These are phyloP conservation scores for Distichodus sexfasciatus DNA, from an alignment of 2,797 vertebrate genomes.

Conservation along the genomic window DNA sequence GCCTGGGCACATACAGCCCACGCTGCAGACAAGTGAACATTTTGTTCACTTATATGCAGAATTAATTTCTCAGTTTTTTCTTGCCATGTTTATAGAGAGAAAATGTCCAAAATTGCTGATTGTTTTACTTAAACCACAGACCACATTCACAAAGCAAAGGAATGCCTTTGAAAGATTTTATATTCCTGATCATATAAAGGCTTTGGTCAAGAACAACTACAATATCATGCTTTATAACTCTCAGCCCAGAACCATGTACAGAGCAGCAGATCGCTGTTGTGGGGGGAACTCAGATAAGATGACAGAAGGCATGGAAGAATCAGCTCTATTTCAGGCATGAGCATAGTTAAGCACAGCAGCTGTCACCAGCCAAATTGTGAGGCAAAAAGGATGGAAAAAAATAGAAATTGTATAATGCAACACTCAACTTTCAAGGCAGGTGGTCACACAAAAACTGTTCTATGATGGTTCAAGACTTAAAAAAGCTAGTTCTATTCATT, in stretches of 20 bases:
- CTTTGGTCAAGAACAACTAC: background rate
- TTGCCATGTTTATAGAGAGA: too few species aligned
- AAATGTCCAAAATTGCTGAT: too few species aligned
- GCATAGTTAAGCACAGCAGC: conserved; percentile 70
- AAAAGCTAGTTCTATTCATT: too few species aligned
- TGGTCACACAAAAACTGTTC: too few species aligned
- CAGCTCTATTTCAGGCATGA: conserved; percentile 71
- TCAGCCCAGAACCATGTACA: background rate
- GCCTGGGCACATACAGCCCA: background rate
- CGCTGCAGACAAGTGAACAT: conserved; percentile 3
- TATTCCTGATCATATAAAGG: background rate
- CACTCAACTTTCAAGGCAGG: too few species aligned
- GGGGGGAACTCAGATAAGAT: conserved; percentile 66
- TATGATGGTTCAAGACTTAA: too few species aligned
- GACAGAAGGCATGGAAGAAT: conserved; percentile 61
- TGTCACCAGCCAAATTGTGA: conserved; percentile 52
- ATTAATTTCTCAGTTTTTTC: too few species aligned
- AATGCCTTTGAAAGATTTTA: too few species aligned
- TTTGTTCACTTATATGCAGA: too few species aligned
- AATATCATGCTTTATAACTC: background rate
- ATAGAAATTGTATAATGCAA: background rate
- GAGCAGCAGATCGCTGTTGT: conserved; percentile 28
- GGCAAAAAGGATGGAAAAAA: conserved; percentile 20
- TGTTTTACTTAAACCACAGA: too few species aligned
- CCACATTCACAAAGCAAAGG: too few species aligned